Conservation (phyloP, 2,113 vertebrate species). For the Willisornis vidua region DNA sequence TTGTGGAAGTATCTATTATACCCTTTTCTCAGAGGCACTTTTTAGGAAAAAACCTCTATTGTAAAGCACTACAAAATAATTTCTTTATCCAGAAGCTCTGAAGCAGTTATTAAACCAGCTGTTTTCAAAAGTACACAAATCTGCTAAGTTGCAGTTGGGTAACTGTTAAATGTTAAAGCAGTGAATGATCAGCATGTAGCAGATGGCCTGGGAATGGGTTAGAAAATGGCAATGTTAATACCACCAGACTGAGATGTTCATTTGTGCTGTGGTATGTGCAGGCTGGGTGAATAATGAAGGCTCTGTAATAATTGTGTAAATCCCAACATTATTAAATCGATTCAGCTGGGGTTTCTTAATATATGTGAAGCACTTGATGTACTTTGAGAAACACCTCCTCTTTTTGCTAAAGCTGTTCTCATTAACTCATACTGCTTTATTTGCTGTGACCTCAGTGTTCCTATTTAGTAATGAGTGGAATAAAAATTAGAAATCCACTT, state of each 20-base stretch:
- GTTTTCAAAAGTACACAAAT: conserved; percentile 87
- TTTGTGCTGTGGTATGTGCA: conserved; percentile 79
- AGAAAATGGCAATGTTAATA: conserved; percentile 85
- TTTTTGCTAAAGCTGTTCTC: conserved; percentile 81
- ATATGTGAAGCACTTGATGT: conserved; percentile 82
- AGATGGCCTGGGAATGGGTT: conserved; percentile 85
- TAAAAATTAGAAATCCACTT: conserved; percentile 76
- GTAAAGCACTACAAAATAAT: conserved; percentile 76
- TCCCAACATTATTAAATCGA: conserved; percentile 88
- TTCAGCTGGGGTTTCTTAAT: conserved; percentile 85
- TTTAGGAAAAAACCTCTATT: conserved; percentile 41
- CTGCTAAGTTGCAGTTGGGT: conserved; percentile 85
- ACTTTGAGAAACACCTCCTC: conserved; percentile 79
- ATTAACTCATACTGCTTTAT: conserved; percentile 84
- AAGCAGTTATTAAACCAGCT: conserved; percentile 86
- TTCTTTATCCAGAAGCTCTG: conserved; percentile 81
- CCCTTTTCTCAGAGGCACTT: conserved; percentile 53
- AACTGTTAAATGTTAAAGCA: conserved; percentile 85
- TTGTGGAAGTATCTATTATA: neutral
- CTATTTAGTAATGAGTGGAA: conserved; percentile 77
- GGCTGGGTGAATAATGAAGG: conserved; percentile 84
- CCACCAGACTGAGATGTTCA: conserved; percentile 83
- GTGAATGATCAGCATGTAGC: conserved; percentile 78
- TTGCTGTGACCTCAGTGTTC: conserved; percentile 79
- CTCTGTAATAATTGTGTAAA: conserved; percentile 87